These are phyloP conservation scores for Epinephelus coioides DNA, from an alignment of 2,797 vertebrate species.

Conservation along the genomic window DNA sequence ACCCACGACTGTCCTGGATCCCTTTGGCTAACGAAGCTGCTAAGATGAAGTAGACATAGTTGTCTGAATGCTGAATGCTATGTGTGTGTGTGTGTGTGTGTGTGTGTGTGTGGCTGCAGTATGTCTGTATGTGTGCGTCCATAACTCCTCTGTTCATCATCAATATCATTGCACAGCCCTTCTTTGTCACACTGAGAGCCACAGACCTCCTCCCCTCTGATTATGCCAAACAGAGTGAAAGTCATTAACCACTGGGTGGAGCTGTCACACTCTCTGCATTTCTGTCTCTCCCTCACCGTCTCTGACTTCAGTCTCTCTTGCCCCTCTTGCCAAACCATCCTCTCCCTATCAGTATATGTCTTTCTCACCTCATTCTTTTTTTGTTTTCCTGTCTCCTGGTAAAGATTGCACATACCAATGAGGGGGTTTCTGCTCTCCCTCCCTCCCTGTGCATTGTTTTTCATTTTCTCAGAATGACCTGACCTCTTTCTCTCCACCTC, in stretches of 20 bases:
- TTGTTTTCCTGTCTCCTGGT: constrained; percentile 54
- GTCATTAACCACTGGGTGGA: constrained; percentile 83
- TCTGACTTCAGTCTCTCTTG: constrained; percentile 35
- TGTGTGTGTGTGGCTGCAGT: not conserved
- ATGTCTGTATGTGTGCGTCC: not conserved
- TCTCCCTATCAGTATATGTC: constrained; percentile 35
- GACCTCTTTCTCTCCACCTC: constrained; percentile 18
- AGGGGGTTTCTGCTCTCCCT: constrained; percentile 15
- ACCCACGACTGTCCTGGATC: not conserved
- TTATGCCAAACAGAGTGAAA: constrained; percentile 29
- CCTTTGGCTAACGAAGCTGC: not conserved
- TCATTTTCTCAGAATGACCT: constrained; percentile 28
- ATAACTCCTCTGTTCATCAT: constrained; percentile 4
- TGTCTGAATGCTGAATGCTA: not conserved
- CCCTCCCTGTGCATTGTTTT: constrained; percentile 9
- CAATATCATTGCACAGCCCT: constrained; percentile 20
- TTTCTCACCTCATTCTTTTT: constrained; percentile 52
- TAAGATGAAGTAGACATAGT: constrained; percentile 1
- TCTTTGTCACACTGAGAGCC: constrained; percentile 12
- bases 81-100: not conserved
- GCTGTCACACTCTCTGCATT: constrained; percentile 79
- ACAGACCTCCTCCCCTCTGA: constrained; percentile 19
- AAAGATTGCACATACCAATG: constrained; percentile 47
- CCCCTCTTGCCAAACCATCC: constrained; percentile 34
- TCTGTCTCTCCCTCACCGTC: not conserved